A percentile compares a stretch with the other conserved stretches of the same genome.
These are phyloP conservation scores for Romanogobio albipinnatus DNA, from an alignment of 2,113 vertebrate species.

Conservation along the genomic window DNA sequence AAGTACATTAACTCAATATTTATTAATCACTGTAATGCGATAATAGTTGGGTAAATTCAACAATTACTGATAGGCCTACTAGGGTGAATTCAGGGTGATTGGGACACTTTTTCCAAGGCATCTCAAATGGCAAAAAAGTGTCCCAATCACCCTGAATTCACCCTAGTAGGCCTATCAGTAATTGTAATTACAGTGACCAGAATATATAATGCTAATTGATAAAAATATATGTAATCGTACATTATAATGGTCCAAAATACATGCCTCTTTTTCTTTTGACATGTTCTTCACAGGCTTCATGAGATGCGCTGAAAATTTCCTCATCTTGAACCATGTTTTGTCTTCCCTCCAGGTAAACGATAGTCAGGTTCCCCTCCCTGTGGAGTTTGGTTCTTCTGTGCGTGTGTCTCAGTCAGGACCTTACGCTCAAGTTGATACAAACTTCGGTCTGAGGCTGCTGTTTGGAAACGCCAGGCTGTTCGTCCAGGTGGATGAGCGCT, in stretches of 20 bases:
- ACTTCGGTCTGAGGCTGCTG: slow-evolving; percentile 75
- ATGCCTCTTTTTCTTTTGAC: background rate
- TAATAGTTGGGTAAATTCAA: too few relatives aligned
- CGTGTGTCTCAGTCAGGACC: slow-evolving; percentile 55
- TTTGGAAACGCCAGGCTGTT: slow-evolving; percentile 73
- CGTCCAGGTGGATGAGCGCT: slow-evolving; percentile 76
- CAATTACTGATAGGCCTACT: too few relatives aligned
- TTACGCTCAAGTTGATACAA: slow-evolving; percentile 66
- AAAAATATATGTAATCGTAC: background rate
- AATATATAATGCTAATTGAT: background rate
- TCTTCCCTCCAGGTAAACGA: slow-evolving; percentile 62
- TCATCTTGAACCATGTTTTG: background rate
- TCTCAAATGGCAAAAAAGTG: too few relatives aligned
- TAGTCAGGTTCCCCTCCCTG: slow-evolving; percentile 57
- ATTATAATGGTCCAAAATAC: background rate
- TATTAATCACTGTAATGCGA: background rate
- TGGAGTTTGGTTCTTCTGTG: slow-evolving; percentile 58
- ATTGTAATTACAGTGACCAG: background rate
- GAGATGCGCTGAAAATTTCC: background rate
- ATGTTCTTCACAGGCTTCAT: background rate
- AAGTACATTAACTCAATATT: too few relatives aligned
- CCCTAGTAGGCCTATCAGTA: background rate
- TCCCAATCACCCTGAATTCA: too few relatives aligned
- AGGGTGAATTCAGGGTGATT: too few relatives aligned
- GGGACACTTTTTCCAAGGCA: too few relatives aligned